Evolutionary conservation across 92 coral and sea anemone genomes (phyloP), one percentile per base, ranked within the genome.

Genomic region (Umimayanthus chanpuru): DNA sequence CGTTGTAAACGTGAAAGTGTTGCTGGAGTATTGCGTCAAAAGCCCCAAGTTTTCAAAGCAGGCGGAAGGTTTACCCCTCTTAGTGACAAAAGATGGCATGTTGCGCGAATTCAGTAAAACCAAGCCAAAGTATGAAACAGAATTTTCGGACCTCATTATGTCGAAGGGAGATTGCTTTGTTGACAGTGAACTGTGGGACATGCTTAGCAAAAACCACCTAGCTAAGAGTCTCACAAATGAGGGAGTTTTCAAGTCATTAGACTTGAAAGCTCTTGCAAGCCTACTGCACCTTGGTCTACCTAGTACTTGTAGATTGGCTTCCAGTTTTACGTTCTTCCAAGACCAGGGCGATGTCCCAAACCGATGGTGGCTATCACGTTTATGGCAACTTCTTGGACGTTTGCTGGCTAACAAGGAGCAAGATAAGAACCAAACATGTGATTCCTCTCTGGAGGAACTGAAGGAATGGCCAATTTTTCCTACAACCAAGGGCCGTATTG

Each of bases 401-500:
- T 67, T 68, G 47, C 26, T 72, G 4, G 10, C 75, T 10, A 50
- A 21, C 38, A 85, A 39, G 44, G 56, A 55, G 39, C 73, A 49
- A 26, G 68, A 28, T 23, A 74, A 14, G 21, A 23, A 49, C 23
- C 40, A 40, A 14, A 21, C 49, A 73, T 73, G 49, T 29, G 40
- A 8, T 38, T 75, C 16, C n/a, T 74, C 90, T 2, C 66, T 88
- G 58, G 76, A 81, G 2, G 81, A 40, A 58, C 73, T 88, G 39
- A 76, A 76, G 21, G 73, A 73, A 53, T 88, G 90, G 90, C 90
- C 90, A 30, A 88, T 88, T 38, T 49, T 88, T 71, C 90, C 90
- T 68, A 88, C 86, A 58, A 88, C 61, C 32, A 12, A 36, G 8
- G 76, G 43, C 21, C 44, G 41, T 28, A 66, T 88, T 68, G 90